Evolutionary conservation across 2,113 vertebrate genomes (phyloP), one percentile per base, ranked within the genome.

Genomic region (Platichthys stellatus): DNA sequence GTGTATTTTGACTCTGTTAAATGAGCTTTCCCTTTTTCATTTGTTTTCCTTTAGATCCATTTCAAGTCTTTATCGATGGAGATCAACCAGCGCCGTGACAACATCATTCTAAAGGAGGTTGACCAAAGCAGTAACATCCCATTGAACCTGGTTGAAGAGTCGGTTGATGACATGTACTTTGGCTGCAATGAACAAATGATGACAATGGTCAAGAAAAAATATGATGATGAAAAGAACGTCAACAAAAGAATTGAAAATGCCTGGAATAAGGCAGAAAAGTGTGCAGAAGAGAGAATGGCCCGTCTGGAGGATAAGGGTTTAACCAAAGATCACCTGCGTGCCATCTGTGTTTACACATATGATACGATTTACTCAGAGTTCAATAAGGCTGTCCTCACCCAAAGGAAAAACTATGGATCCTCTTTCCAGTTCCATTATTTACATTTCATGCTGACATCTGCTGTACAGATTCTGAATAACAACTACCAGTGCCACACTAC

Each of bases 101-200:
- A 59, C 31, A 5, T 56, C 18, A n/a, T 11, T 18, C 47, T 8
- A 18, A 40, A 1, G 67, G 4, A 17, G 11, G 1, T 5, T 8
- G 17, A 49, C 14, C 47, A 4, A 4, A 17, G 17, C 47, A 5
- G 17, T 18, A 7, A 18, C 60, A n/a, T 71, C 24, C 23, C 31
- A 1, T 4, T 76, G 47, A 35, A 0, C 56, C 61, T 71, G 66
- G 49, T 3, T 10, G 62, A 76, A 4, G 8, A 45, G 20, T 61
- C 79, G 3, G 63, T 81, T 12, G 79, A 81, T 56, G 79, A 81
- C 49, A 76, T 72, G 79, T 76, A 81, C 73, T 7, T 17, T 4
- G 56, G 24, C 35, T 81, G 79, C 59, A 2, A 0, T 2, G 0
- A 26, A 8, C 0, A 0, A 45, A 76, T 81, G 79, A 20, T 6